Evolutionary conservation across 1,140 invertebrate species (phyloP).

Genomic region (Panulirus ornatus): DNA sequence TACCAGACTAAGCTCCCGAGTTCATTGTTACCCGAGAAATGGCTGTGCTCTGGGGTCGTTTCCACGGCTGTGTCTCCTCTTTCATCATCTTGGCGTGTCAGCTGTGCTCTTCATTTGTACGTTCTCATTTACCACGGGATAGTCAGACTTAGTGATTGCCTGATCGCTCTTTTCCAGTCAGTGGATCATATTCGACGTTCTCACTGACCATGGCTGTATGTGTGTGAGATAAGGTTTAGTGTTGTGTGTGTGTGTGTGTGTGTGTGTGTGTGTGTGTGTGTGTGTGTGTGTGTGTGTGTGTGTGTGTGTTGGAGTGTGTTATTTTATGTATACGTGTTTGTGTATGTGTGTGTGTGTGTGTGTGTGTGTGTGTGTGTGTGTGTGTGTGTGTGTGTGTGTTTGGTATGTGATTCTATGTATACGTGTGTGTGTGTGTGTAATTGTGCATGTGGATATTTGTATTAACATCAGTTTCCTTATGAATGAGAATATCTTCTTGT

Average conservation of each 20-base stretch:
- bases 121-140: neutral
- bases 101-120: no score
- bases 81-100: no score
- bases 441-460: no score
- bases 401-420: no score
- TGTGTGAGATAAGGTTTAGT: neutral
- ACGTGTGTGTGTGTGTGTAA: no score
- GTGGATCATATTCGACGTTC: neutral
- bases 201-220: neutral
- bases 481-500: no score
- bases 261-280: no score
- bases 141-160: neutral
- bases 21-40: no score
- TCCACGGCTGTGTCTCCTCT: no score
- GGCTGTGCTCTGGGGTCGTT: no score
- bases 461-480: no score
- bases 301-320: neutral
- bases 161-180: neutral
- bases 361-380: slow-evolving; percentile 16
- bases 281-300: neutral
- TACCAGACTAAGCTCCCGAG: neutral
- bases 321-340: neutral
- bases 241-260: no score
- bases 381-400: neutral
- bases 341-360: slow-evolving; percentile 21